phyloP scores from a whole-genome alignment of 2,113 vertebrate genomes.

The Leptosomus discolor region DNA sequence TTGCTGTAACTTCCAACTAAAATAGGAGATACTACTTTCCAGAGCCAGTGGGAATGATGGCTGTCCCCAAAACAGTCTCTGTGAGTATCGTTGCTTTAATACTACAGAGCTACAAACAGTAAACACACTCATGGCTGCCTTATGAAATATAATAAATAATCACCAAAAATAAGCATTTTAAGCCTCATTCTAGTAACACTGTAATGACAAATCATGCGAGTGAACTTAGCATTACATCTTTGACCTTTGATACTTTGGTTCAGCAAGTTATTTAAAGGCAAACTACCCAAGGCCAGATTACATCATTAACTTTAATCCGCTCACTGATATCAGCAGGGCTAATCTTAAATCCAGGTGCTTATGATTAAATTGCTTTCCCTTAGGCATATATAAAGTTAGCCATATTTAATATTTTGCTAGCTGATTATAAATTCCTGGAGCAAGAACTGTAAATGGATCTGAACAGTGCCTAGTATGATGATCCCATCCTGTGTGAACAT shows the following conservation, averaged over 20 bases:
- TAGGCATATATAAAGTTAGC: not conserved
- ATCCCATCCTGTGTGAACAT: not conserved
- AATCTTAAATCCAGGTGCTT: not conserved
- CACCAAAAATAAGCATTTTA: not conserved
- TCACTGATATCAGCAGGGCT: not conserved
- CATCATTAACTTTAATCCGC: not conserved
- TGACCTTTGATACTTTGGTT: not conserved
- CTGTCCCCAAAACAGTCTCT: not conserved
- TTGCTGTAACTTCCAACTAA: not conserved
- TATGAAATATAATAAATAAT: not conserved
- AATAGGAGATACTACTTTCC: not conserved
- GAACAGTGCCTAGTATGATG: fast-evolving
- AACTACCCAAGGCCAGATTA: not conserved
- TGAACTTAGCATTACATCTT: not conserved
- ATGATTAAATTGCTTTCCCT: not conserved
- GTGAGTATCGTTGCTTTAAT: not conserved
- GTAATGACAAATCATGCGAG: not conserved
- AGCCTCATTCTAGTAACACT: not conserved
- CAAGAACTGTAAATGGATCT: not conserved
- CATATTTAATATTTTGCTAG: not conserved
- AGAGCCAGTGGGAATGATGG: not conserved
- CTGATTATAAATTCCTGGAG: not conserved
- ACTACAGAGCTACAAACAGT: not conserved
- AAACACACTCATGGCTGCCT: not conserved
- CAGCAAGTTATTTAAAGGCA: not conserved